These are phyloP conservation scores for Myiotriccus ornatus DNA, from an alignment of 2,797 vertebrate genomes.

Conservation along the genomic window DNA sequence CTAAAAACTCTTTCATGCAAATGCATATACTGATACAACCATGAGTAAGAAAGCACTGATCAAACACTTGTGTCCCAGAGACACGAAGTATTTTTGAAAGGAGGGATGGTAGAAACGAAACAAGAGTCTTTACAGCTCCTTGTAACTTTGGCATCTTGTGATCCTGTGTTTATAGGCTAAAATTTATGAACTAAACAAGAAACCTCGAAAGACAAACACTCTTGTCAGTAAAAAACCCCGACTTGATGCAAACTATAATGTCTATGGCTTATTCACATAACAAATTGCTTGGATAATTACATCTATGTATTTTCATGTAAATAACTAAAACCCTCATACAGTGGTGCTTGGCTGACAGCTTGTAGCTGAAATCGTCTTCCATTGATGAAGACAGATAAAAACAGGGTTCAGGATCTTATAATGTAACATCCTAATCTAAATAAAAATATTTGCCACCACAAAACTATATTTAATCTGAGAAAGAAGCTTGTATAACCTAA, in stretches of 20 bases:
- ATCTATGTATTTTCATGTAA: background rate
- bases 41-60: background rate
- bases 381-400: background rate
- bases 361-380: background rate
- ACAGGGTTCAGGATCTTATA: background rate
- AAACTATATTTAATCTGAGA: background rate
- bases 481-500: background rate
- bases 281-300: background rate
- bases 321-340: background rate
- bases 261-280: background rate
- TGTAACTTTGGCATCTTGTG: background rate
- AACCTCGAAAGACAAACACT: background rate
- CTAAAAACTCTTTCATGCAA: background rate
- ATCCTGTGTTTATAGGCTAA: background rate
- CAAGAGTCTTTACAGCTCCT: background rate
- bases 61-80: background rate
- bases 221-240: background rate
- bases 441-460: background rate
- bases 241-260: background rate
- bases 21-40: background rate
- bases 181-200: background rate
- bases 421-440: background rate
- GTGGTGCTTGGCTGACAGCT: background rate
- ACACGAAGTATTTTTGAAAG: background rate
- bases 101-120: background rate